Percentiles rank a stretch among this genome's conserved stretches.
These are phyloP conservation scores for Antigone vipio DNA, from an alignment of 2,113 vertebrate genomes.

Conservation along the genomic window DNA sequence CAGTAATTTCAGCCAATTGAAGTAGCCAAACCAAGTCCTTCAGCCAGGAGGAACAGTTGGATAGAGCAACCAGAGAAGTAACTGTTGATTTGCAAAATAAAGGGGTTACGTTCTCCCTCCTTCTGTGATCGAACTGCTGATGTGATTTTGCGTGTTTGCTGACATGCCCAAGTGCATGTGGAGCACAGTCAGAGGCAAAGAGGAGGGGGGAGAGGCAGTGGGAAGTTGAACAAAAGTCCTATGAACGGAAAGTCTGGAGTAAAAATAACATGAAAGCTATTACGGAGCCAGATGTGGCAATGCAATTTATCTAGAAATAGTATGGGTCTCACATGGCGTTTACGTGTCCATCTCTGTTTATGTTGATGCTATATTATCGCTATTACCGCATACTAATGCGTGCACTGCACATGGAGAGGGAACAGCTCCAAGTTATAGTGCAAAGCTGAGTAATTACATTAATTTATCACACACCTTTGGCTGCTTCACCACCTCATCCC, in stretches of 20 bases:
- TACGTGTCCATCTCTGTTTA: not conserved
- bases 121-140: not conserved
- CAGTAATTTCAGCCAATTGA: not conserved
- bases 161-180: not conserved
- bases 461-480: conserved; percentile 13
- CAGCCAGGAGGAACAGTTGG: not conserved
- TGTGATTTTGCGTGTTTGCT: not conserved
- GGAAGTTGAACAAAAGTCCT: not conserved
- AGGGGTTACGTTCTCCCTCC: not conserved
- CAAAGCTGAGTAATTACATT: conserved; percentile 1
- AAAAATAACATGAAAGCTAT: conserved; percentile 46
- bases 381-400: not conserved
- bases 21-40: not conserved
- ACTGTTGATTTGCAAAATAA: not conserved
- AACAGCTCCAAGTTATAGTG: not conserved
- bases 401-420: not conserved
- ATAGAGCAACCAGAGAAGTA: not conserved
- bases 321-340: conserved; percentile 9
- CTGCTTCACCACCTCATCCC: not conserved
- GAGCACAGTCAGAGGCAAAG: not conserved
- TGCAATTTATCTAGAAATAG: not conserved
- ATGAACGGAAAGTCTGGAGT: not conserved
- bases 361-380: not conserved
- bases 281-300: conserved; percentile 19
- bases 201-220: not conserved